phyloP scores from a whole-genome alignment of 1,140 invertebrate species.

The Chrysomallon squamiferum region DNA sequence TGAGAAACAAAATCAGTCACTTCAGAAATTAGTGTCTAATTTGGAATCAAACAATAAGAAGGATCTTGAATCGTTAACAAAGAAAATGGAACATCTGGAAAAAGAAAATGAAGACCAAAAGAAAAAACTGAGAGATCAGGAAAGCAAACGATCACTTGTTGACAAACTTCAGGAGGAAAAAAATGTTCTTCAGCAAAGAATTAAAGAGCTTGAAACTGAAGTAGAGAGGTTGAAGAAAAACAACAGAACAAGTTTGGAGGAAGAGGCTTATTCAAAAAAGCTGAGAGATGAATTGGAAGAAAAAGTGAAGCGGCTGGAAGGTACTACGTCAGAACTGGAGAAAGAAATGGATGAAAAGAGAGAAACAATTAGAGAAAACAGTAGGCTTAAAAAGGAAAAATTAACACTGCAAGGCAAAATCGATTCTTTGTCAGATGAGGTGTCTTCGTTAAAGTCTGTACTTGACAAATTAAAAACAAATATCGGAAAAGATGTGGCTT shows the following conservation, averaged over 20 bases:
- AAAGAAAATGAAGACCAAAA: too few relatives aligned
- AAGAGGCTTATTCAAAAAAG: neutral
- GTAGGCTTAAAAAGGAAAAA: neutral
- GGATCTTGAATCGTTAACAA: too few relatives aligned
- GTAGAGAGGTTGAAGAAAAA: neutral
- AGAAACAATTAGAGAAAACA: neutral
- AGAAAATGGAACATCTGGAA: too few relatives aligned
- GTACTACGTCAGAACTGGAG: constrained; percentile 14
- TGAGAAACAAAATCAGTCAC: too few relatives aligned
- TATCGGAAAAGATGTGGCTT: neutral
- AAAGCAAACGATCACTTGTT: constrained; percentile 6
- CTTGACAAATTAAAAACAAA: neutral
- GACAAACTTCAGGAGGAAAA: constrained; percentile 27
- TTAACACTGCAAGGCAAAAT: neutral
- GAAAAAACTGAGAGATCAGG: too few relatives aligned
- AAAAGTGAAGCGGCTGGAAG: constrained; percentile 9
- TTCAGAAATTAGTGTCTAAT: too few relatives aligned
- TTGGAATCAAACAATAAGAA: too few relatives aligned
- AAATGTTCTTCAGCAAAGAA: constrained; percentile 17
- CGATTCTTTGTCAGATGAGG: neutral
- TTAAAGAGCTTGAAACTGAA: constrained; percentile 23
- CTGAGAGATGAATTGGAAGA: constrained; percentile 3
- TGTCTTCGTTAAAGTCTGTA: neutral
- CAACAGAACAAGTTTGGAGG: neutral
- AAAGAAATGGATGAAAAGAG: constrained; percentile 2